Evolutionary conservation across 2,113 vertebrate species (phyloP).

Genomic region (Rhinichthys klamathensis): DNA sequence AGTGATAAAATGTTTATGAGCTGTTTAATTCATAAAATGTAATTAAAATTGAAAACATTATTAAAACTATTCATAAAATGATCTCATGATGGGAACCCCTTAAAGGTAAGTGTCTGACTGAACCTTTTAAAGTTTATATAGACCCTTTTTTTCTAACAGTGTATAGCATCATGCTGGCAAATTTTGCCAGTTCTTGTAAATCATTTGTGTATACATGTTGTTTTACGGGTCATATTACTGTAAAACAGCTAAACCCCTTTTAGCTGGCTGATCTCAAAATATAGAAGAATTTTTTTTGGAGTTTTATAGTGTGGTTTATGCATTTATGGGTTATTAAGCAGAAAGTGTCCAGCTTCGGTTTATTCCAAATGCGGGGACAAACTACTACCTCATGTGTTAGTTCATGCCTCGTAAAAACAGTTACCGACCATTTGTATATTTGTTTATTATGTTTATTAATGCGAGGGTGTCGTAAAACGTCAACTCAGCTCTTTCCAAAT

Average conservation of each 20-base stretch:
- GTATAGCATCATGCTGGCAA: not conserved
- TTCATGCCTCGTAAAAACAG: conserved; percentile 39
- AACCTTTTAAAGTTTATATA: too few species aligned
- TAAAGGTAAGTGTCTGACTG: too few species aligned
- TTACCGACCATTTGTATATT: conserved; percentile 15
- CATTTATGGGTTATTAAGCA: conserved; percentile 17
- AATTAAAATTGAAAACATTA: too few species aligned
- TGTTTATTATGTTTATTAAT: conserved; percentile 47
- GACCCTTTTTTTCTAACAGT: too few species aligned
- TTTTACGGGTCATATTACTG: not conserved
- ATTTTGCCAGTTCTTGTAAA: not conserved
- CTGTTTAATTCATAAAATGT: too few species aligned
- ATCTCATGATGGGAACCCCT: too few species aligned
- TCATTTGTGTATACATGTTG: not conserved
- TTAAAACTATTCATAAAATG: too few species aligned
- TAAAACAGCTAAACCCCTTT: conserved; percentile 12
- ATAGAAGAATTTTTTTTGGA: not conserved
- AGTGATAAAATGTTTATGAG: too few species aligned
- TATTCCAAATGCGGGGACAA: conserved; percentile 18
- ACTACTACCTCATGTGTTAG: conserved; percentile 24
- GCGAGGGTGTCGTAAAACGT: conserved; percentile 33
- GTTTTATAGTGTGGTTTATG: conserved; percentile 27
- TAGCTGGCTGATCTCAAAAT: not conserved
- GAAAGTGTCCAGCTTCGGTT: conserved; percentile 7
- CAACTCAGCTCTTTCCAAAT: conserved; percentile 41